A percentile compares a stretch with the other conserved stretches of the same genome.
Conservation (phyloP, 2,888 invertebrate species). For the Drosophila demipolita region DNA sequence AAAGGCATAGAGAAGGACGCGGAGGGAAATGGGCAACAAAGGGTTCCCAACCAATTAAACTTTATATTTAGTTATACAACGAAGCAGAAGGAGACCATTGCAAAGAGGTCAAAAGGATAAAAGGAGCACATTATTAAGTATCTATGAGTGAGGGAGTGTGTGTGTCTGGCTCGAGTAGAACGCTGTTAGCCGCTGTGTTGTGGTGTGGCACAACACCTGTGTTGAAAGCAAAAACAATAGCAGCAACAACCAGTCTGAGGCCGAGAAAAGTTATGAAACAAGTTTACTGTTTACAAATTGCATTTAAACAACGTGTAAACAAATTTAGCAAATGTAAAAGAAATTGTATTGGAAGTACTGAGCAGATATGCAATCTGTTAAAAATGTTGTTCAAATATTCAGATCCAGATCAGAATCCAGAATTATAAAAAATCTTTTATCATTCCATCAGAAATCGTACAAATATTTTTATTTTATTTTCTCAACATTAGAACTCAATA, state of each 20-base stretch:
- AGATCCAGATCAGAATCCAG: too few relatives aligned
- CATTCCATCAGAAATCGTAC: too few relatives aligned
- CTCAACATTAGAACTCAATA: not conserved
- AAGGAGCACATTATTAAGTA: slow-evolving; percentile 37
- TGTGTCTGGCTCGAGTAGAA: not conserved
- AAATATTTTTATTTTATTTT: too few relatives aligned
- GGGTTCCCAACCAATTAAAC: slow-evolving; percentile 61
- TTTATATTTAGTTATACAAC: slow-evolving; percentile 42
- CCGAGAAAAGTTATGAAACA: slow-evolving; percentile 27
- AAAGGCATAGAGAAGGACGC: slow-evolving; percentile 34
- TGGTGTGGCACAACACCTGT: slow-evolving; percentile 52
- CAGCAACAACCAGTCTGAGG: not conserved
- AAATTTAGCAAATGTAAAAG: slow-evolving; percentile 4
- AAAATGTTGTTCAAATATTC: not conserved
- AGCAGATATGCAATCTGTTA: not conserved
- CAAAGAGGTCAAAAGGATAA: slow-evolving; percentile 24
- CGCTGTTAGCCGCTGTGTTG: slow-evolving; percentile 35
- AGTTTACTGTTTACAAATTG: slow-evolving; percentile 35
- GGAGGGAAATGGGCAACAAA: slow-evolving; percentile 44
- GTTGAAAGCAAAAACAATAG: slow-evolving; percentile 24
- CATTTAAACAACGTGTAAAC: slow-evolving; percentile 38
- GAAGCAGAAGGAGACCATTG: not conserved
- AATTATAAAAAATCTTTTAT: too few relatives aligned
- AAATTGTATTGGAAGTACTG: not conserved
- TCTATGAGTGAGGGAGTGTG: not conserved